Percentiles rank a stretch among this genome's conserved stretches.
These are phyloP conservation scores for Hemiscyllium ocellatum DNA, from an alignment of 2,113 vertebrate species.

Conservation along the genomic window DNA sequence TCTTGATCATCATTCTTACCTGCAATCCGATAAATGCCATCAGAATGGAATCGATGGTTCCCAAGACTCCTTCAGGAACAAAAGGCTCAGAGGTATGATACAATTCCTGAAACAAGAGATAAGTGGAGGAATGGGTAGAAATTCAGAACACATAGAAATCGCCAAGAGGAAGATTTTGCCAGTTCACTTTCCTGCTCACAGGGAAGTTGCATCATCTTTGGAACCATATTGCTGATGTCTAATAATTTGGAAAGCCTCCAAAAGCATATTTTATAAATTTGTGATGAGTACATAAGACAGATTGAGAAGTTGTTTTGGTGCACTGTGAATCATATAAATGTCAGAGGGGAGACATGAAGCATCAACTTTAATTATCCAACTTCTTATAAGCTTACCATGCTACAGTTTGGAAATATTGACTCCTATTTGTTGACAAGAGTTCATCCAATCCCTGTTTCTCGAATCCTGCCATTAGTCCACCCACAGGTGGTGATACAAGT, in stretches of 20 bases:
- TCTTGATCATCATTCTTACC: slow-evolving; percentile 49
- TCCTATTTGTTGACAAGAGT: neutral
- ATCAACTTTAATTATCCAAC: neutral
- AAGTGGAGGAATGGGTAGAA: neutral
- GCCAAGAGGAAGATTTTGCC: neutral
- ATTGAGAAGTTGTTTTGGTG: neutral
- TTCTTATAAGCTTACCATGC: neutral
- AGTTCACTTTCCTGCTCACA: neutral
- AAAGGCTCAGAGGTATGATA: slow-evolving; percentile 62
- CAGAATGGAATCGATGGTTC: slow-evolving; percentile 60
- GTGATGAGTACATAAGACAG: neutral
- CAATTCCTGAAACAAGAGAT: slow-evolving; percentile 50
- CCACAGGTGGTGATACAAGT: no score
- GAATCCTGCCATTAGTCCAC: neutral
- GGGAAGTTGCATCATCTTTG: neutral
- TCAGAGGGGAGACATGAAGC: neutral
- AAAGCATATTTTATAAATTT: neutral
- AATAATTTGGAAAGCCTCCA: neutral
- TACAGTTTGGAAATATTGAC: neutral
- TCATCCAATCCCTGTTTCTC: neutral
- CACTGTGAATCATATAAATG: neutral
- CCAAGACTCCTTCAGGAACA: slow-evolving; percentile 65
- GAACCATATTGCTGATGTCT: neutral
- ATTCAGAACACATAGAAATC: neutral
- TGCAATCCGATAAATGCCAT: slow-evolving; percentile 72